These are phyloP conservation scores for Timema podura DNA, from an alignment of 2,888 invertebrate genomes.

Conservation along the genomic window DNA sequence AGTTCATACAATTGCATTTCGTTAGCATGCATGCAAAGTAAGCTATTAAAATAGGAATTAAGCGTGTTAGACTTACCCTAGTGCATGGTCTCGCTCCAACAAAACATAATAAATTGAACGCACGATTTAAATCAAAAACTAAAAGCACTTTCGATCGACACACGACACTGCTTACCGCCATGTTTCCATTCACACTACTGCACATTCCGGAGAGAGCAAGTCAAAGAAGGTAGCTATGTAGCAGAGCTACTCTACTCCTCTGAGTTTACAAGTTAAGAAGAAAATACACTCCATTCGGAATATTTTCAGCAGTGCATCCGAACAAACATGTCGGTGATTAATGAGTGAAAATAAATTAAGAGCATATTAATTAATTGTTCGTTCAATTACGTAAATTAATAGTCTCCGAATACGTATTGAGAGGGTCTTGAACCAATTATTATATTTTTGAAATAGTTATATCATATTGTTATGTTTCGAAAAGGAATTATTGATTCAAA, in stretches of 20 bases:
- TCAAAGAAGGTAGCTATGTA: background rate
- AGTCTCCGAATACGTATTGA: no score
- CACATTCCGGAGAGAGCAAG: conserved; percentile 21
- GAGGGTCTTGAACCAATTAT: no score
- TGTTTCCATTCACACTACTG: conserved; percentile 22
- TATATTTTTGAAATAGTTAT: no score
- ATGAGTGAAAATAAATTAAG: no score
- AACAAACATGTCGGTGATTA: no score
- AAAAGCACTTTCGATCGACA: conserved; percentile 32
- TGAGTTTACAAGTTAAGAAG: background rate
- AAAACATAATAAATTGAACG: conserved; percentile 30
- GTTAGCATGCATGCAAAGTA: no score
- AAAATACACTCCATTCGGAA: background rate
- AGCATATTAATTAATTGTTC: no score
- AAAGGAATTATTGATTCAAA: no score
- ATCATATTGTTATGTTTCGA: no score
- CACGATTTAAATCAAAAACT: conserved; percentile 31
- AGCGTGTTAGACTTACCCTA: conserved; percentile 24
- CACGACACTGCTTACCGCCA: conserved; percentile 31
- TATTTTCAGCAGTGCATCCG: background rate
- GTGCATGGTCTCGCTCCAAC: conserved; percentile 30
- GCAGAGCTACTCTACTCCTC: background rate
- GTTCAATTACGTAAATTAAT: no score
- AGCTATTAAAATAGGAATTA: no score
- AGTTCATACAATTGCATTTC: no score